Percentiles rank a stretch among this genome's conserved stretches.
phyloP scores from a whole-genome alignment of 2,797 vertebrate genomes.

The Distichodus sexfasciatus region DNA sequence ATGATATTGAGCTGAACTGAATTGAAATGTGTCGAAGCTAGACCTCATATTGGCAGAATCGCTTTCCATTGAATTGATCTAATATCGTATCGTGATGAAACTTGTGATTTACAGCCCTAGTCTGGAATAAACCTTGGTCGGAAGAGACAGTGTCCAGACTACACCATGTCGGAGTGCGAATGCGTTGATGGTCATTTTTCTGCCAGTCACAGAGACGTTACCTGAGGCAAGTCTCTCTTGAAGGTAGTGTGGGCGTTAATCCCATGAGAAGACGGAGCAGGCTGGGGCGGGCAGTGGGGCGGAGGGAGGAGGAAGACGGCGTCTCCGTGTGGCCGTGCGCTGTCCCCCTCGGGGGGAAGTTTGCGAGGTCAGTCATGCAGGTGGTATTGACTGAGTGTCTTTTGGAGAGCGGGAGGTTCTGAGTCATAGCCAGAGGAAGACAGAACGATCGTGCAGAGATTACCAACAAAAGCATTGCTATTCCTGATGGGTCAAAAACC shows the following conservation, averaged over 20 bases:
- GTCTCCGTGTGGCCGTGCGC: background rate
- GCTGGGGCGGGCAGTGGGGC: background rate
- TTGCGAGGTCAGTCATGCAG: constrained; percentile 5
- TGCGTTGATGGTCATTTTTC: background rate
- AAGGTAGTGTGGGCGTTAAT: background rate
- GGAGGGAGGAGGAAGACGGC: background rate
- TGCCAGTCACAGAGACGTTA: constrained; percentile 1
- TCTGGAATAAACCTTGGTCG: background rate
- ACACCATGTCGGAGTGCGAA: constrained; percentile 22
- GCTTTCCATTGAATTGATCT: no score
- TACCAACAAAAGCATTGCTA: constrained; percentile 45
- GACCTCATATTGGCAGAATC: no score
- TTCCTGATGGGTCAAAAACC: constrained; percentile 31
- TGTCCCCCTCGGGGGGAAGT: background rate
- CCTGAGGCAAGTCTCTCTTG: constrained; percentile 23
- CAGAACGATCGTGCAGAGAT: constrained; percentile 39
- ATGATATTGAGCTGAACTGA: no score
- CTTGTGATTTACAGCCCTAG: no score
- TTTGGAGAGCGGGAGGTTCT: constrained; percentile 37
- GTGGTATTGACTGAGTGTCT: constrained; percentile 36
- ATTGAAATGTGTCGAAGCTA: no score
- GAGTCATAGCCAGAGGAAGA: constrained; percentile 38
- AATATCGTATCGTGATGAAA: no score
- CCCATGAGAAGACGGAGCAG: no score
- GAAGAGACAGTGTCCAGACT: background rate